A percentile compares a stretch with the other conserved stretches of the same genome.
These are phyloP conservation scores for Lethenteron reissneri DNA, from an alignment of 2,113 vertebrate species.

Conservation along the genomic window DNA sequence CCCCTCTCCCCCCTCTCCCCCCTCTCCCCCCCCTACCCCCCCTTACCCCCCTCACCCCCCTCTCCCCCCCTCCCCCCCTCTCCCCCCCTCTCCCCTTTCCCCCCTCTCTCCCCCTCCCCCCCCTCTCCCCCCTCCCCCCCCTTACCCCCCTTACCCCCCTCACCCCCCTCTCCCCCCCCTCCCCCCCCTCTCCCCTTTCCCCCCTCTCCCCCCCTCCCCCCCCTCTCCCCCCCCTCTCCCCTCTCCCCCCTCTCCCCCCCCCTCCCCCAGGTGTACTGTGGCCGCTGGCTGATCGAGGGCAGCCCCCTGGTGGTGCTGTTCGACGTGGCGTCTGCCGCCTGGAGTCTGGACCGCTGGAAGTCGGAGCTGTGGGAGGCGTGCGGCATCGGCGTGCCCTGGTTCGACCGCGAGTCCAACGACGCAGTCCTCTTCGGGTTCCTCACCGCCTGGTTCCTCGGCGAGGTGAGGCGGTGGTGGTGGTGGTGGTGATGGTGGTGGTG, in stretches of 20 bases:
- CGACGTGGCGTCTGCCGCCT: slow-evolving; percentile 52
- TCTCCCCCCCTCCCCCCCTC: no score
- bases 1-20: background rate
- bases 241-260: no score
- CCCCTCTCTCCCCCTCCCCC: no score
- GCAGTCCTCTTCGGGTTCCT: slow-evolving; percentile 69
- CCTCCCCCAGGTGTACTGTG: slow-evolving; percentile 44
- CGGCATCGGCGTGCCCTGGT: slow-evolving; percentile 59
- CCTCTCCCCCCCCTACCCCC: background rate
- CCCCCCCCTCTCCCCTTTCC: no score
- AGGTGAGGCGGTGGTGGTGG: slow-evolving; percentile 24
- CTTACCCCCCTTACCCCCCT: no score
- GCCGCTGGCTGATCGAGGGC: slow-evolving; percentile 69
- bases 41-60: no score
- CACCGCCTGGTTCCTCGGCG: slow-evolving; percentile 64
- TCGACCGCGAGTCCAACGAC: slow-evolving; percentile 66
- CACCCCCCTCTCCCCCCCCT: no score
- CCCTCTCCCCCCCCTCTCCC: background rate
- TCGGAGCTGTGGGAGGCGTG: slow-evolving; percentile 59
- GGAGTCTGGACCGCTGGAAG: slow-evolving; percentile 74
- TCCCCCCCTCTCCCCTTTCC: no score
- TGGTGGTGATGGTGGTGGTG: no score
- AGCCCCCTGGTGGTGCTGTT: slow-evolving; percentile 58
- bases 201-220: no score
- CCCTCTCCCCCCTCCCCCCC: no score